These are phyloP conservation scores for Melanotaenia boesemani DNA, from an alignment of 2,797 vertebrate species.

Conservation along the genomic window DNA sequence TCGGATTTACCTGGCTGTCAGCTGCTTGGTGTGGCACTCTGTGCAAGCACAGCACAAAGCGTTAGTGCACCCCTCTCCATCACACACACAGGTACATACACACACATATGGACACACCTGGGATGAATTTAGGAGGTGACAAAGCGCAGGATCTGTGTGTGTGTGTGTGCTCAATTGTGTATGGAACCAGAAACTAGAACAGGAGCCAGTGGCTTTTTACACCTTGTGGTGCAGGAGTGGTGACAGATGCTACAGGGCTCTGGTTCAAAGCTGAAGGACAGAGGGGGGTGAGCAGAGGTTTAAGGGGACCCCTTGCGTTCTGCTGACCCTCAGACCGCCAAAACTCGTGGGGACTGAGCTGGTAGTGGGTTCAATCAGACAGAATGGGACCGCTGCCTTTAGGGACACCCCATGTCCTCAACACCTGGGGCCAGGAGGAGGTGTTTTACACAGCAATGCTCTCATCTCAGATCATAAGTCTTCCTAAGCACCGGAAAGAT, in stretches of 20 bases:
- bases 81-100: constrained; percentile 60
- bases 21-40: constrained; percentile 55
- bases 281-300: constrained; percentile 34
- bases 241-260: constrained; percentile 67
- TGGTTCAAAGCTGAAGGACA: constrained; percentile 70
- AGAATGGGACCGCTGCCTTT: constrained; percentile 69
- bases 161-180: constrained; percentile 40
- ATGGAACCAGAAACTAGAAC: constrained; percentile 66
- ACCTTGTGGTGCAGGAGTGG: constrained; percentile 66
- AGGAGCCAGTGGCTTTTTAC: constrained; percentile 69
- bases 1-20: constrained; percentile 76
- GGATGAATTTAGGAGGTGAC: constrained; percentile 83
- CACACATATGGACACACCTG: constrained; percentile 74
- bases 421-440: constrained; percentile 76
- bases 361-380: constrained; percentile 73
- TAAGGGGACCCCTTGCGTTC: constrained; percentile 57
- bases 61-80: constrained; percentile 78
- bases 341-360: constrained; percentile 58
- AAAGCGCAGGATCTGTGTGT: constrained; percentile 65
- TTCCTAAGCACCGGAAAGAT: constrained; percentile 41
- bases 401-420: constrained; percentile 69
- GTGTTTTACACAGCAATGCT: constrained; percentile 65
- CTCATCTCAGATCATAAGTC: constrained; percentile 61
- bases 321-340: constrained; percentile 68
- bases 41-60: constrained; percentile 80